Conservation (phyloP, 2,888 invertebrate genomes). For the Agriopis leucophaearia region DNA sequence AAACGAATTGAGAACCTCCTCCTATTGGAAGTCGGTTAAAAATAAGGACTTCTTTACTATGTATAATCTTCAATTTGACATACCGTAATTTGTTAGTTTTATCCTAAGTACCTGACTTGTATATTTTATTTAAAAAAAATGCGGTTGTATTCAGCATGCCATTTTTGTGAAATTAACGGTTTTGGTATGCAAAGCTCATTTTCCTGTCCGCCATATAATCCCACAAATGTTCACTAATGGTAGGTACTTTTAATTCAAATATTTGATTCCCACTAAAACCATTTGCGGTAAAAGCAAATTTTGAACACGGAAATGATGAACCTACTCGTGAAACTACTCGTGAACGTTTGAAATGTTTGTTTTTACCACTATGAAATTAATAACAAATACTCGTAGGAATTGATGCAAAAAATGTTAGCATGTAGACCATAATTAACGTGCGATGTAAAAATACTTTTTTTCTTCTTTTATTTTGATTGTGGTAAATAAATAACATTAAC, state of each 20-base stretch:
- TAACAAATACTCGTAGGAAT: neutral
- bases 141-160: neutral
- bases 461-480: too few species aligned
- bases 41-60: too few species aligned
- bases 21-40: too few species aligned
- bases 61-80: too few species aligned
- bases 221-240: constrained; percentile 19
- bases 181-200: constrained; percentile 8
- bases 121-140: too few species aligned
- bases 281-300: constrained; percentile 46
- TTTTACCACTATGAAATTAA: constrained; percentile 28
- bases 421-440: too few species aligned
- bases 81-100: too few species aligned
- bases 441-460: too few species aligned
- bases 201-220: neutral
- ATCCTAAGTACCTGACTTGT: too few species aligned
- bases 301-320: constrained; percentile 33
- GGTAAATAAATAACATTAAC: too few species aligned
- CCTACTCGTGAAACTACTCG: constrained; percentile 31
- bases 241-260: constrained; percentile 40
- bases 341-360: constrained; percentile 42
- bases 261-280: constrained; percentile 39
- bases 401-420: too few species aligned
- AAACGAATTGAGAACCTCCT: too few species aligned
- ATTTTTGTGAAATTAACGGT: neutral